Conservation (phyloP, 2,797 vertebrate species). For the Coendou prehensilis region DNA sequence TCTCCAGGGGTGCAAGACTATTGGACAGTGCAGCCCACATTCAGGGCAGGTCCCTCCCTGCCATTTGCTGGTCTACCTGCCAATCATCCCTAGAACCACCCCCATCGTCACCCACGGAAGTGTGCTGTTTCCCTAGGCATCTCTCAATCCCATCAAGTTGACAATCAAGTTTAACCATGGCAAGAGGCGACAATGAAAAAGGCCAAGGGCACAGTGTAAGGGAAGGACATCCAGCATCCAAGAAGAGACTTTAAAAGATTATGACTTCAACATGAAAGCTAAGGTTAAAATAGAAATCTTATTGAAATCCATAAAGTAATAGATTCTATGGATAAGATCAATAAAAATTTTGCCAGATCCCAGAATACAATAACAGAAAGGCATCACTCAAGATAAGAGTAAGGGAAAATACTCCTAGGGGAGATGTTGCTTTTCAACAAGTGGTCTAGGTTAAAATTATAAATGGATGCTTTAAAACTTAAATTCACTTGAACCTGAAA, state of each 20-base stretch:
- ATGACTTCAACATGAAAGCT: constrained; percentile 28
- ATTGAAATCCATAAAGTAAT: constrained; percentile 57
- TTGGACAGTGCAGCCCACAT: neutral
- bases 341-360: neutral
- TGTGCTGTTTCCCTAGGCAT: neutral
- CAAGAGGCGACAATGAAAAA: neutral
- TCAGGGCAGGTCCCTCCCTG: neutral
- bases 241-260: constrained; percentile 22
- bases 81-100: neutral
- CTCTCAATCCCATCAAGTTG: neutral
- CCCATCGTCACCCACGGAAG: neutral
- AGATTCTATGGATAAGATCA: neutral
- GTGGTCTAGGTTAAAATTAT: neutral
- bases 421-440: neutral
- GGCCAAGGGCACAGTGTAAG: neutral
- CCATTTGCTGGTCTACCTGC: neutral
- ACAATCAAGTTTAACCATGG: neutral
- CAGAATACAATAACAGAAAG: neutral
- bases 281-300: constrained; percentile 46
- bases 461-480: neutral
- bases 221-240: neutral
- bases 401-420: neutral
- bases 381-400: neutral
- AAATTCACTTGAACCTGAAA: constrained; percentile 52
- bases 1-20: neutral